phyloP scores from a whole-genome alignment of 2,113 vertebrate species.

The Onychostoma macrolepis region DNA sequence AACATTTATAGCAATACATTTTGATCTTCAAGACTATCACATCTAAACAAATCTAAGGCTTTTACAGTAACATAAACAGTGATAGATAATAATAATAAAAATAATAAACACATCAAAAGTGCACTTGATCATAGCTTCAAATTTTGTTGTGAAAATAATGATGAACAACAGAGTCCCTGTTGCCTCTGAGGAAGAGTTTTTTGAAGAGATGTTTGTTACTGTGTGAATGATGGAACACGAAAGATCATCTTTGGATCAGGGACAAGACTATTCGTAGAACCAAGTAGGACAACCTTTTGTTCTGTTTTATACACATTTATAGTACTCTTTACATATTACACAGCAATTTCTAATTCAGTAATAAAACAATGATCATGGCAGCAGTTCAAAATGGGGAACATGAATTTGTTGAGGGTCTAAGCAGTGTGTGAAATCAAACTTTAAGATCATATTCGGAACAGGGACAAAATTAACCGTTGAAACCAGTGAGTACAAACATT shows the following conservation, averaged over 20 bases:
- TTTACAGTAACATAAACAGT: background rate
- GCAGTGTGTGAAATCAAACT: background rate
- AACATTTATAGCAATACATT: background rate
- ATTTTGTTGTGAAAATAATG: background rate
- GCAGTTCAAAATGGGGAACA: background rate
- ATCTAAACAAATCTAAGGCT: background rate
- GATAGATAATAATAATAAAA: background rate
- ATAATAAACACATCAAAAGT: too few relatives aligned
- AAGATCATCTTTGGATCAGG: conserved; percentile 37
- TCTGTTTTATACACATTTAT: background rate
- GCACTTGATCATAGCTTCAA: background rate
- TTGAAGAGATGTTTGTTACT: conserved; percentile 8
- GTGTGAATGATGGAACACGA: conserved; percentile 29
- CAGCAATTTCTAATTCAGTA: background rate
- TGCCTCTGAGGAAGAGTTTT: background rate
- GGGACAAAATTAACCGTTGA: conserved; percentile 2
- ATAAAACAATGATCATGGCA: too few relatives aligned
- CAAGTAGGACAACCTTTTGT: conserved; percentile 30
- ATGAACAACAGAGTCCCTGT: background rate
- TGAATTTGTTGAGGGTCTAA: conserved; percentile 20
- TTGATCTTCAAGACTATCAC: background rate
- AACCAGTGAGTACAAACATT: conserved; percentile 11
- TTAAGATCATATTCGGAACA: conserved; percentile 28
- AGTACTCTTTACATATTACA: background rate
- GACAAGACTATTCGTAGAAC: conserved; percentile 29